Evolutionary conservation across 1,140 invertebrate genomes (phyloP), one percentile per base, ranked within the genome.

Genomic region (Ceratina australensis): DNA sequence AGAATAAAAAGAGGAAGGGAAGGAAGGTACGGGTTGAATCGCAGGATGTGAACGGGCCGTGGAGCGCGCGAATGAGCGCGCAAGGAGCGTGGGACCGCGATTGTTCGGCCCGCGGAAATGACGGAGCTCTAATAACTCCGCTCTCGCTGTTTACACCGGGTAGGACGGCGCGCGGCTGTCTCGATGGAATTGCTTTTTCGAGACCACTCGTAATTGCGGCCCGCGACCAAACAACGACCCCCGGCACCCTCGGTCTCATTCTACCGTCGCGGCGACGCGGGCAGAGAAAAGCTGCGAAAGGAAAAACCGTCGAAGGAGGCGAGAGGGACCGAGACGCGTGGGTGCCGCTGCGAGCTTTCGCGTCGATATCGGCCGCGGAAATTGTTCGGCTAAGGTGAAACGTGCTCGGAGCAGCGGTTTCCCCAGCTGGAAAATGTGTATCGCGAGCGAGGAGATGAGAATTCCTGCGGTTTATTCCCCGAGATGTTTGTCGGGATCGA

Each of bases 21-120:
- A 69, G 54, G 81, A 72, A 69, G 59, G 81, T 72, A 84, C 74
- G 82, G 49, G 33, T 72, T 79, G 84, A 85, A 85, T 85, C 76
- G 83, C 84, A 85, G 84, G 84, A 85, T 85, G 84, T 85, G 84
- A 85, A 85, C 82, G 68, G 72, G 28, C 67, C 64, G 59, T 69
- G 22, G 81, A 80, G 83, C 76, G 83, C 82, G 82, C 79, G 80
- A 84, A 85, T 76, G 82, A 81, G 79, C 68, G 73, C 83, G 74
- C 60, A 85, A 85, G 79, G 82, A 85, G 79, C 84, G 84, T 85
- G 84, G 72, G 84, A 85, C 76, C 73, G 67, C 68, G 83, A 85
- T 85, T 85, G 84, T 85, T 85, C 76, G 73, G 63, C 10, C 26
- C 75, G 67, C 65, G 65, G 79, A 81, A 81, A 81, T 81, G 79